Percentiles rank a stretch among this genome's conserved stretches.
These are phyloP conservation scores for Poeciliopsis turneri DNA, from an alignment of 2,797 vertebrate species.

Conservation along the genomic window DNA sequence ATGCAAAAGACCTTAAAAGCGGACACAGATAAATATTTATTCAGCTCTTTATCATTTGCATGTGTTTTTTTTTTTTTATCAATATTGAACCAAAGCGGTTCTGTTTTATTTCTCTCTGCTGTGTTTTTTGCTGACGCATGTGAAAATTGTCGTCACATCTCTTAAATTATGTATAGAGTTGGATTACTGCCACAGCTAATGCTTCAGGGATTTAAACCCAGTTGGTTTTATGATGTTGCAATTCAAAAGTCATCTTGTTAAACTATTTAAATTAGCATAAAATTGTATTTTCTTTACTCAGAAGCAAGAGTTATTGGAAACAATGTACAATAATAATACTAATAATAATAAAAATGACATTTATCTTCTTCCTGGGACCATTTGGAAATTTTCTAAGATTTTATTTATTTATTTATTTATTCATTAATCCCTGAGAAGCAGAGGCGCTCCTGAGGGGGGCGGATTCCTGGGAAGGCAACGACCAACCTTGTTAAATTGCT, in stretches of 20 bases:
- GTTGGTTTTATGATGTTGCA: background rate
- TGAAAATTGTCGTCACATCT: slow-evolving; percentile 49
- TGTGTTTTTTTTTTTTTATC: slow-evolving; percentile 2
- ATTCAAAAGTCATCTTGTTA: background rate
- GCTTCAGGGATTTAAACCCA: background rate
- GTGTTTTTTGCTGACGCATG: slow-evolving; percentile 75
- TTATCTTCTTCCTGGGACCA: background rate
- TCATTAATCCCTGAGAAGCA: background rate
- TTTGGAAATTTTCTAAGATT: too few species aligned
- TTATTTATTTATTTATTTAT: background rate
- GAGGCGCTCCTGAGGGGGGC: background rate
- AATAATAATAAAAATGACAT: background rate
- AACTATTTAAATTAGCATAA: background rate
- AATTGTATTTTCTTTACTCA: background rate
- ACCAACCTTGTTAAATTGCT: background rate
- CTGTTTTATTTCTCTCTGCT: slow-evolving; percentile 50
- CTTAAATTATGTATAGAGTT: slow-evolving; percentile 55
- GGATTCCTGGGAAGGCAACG: background rate
- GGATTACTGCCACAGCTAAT: slow-evolving; percentile 19
- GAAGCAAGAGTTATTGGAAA: background rate
- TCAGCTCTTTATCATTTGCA: background rate
- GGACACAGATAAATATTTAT: background rate
- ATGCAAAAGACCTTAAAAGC: too few species aligned
- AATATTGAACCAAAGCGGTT: background rate
- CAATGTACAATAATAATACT: background rate